Conservation (phyloP, 2,797 vertebrate species). For the Alauda arvensis region DNA sequence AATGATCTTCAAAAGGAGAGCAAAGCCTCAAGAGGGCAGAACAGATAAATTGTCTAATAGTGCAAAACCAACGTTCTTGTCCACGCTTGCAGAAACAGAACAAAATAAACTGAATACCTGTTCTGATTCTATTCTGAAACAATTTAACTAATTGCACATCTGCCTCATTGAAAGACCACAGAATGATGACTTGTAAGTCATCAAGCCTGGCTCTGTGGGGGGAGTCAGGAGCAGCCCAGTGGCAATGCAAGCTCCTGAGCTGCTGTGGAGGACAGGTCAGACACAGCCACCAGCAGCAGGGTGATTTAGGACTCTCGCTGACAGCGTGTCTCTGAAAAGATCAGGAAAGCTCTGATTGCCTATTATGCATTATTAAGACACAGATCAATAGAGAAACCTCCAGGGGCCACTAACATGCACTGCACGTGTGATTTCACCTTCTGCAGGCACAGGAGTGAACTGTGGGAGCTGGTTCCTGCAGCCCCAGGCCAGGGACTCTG, state of each 20-base stretch:
- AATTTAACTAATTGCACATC: background rate
- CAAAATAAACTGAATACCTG: background rate
- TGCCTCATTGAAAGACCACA: conserved; percentile 4
- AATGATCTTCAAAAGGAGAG: background rate
- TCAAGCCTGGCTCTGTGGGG: background rate
- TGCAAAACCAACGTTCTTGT: background rate
- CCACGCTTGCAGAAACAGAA: background rate
- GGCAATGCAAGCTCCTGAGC: background rate
- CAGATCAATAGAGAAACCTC: conserved; percentile 70
- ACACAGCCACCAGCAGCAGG: background rate
- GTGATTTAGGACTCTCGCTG: background rate
- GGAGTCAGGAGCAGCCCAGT: background rate
- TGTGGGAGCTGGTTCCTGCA: background rate
- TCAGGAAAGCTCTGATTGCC: conserved; percentile 58
- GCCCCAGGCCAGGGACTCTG: background rate
- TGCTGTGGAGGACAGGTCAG: background rate
- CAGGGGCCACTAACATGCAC: conserved; percentile 9
- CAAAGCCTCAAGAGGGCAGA: background rate
- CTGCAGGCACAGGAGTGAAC: background rate
- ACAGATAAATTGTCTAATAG: background rate
- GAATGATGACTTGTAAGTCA: background rate
- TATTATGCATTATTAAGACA: conserved; percentile 77
- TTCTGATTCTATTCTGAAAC: background rate
- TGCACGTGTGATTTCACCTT: conserved; percentile 3
- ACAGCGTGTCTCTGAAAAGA: background rate